phyloP scores from a whole-genome alignment of 1,140 invertebrate species.

The Hycleus cichorii region DNA sequence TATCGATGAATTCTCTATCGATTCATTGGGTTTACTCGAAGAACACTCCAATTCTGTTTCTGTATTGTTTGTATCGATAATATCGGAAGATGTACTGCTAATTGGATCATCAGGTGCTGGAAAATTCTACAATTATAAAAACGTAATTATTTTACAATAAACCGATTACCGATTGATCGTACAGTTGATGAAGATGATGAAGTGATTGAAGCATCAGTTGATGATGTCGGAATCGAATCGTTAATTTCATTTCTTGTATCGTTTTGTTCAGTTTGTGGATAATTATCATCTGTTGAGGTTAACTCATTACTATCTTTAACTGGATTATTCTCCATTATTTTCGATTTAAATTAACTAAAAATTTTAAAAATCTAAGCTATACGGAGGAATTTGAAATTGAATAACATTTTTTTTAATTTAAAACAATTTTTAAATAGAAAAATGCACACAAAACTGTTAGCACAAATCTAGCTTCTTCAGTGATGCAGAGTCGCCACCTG shows the following conservation, averaged over 20 bases:
- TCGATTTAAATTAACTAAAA: neutral
- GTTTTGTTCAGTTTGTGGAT: slow-evolving; percentile 22
- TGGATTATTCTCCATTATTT: slow-evolving; percentile 24
- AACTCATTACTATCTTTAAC: slow-evolving; percentile 24
- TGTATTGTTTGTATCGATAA: slow-evolving; percentile 9
- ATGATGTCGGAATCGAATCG: slow-evolving; percentile 33
- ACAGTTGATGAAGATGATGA: slow-evolving; percentile 15
- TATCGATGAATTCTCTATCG: neutral
- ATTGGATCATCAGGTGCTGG: slow-evolving; percentile 34
- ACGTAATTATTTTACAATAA: neutral
- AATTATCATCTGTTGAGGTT: slow-evolving; percentile 30
- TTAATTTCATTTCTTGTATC: slow-evolving; percentile 30
- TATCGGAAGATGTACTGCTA: slow-evolving; percentile 33
- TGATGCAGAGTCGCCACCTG: too few species aligned
- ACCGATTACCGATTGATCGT: slow-evolving; percentile 15
- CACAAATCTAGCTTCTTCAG: too few species aligned
- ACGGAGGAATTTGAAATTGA: too few species aligned
- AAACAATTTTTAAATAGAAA: too few species aligned
- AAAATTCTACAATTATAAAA: neutral
- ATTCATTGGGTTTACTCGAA: neutral
- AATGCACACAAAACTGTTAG: too few species aligned
- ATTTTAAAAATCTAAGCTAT: too few species aligned
- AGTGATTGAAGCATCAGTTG: slow-evolving; percentile 27
- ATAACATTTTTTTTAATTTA: too few species aligned
- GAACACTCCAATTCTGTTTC: neutral